Evolutionary conservation across 2,888 invertebrate genomes (phyloP).

Genomic region (Tipula confusa): DNA sequence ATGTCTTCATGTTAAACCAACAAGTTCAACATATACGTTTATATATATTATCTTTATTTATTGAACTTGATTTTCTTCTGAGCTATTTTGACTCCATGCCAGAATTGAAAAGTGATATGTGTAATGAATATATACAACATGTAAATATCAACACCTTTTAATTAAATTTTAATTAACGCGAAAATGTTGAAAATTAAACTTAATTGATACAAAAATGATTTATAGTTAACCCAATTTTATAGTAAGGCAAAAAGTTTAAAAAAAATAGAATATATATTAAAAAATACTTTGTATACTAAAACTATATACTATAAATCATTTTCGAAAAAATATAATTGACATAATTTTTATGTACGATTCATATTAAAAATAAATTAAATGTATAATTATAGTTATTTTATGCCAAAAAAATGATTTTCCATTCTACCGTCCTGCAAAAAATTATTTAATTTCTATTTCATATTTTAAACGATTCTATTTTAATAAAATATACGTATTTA

Average conservation of each 20-base stretch:
- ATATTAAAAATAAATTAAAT: slow-evolving; percentile 12
- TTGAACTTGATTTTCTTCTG: neutral
- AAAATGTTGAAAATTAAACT: neutral
- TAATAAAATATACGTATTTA: neutral
- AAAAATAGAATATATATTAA: neutral
- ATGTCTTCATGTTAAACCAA: neutral
- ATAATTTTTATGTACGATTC: neutral
- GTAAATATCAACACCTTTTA: neutral
- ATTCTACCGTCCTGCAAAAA: neutral
- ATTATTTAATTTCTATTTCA: neutral
- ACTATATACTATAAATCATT: neutral
- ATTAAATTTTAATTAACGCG: neutral
- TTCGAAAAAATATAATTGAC: neutral
- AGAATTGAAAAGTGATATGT: neutral
- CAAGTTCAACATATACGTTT: too few species aligned
- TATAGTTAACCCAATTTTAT: neutral
- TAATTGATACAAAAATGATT: neutral
- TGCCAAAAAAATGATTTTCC: neutral
- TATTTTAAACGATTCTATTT: slow-evolving; percentile 20
- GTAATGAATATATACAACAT: neutral
- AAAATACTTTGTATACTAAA: neutral
- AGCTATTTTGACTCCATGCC: neutral
- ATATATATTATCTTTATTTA: neutral
- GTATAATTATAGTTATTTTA: neutral
- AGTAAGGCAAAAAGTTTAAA: neutral